phyloP scores from a whole-genome alignment of 2,888 invertebrate species.

The Ormyrus thymus region DNA sequence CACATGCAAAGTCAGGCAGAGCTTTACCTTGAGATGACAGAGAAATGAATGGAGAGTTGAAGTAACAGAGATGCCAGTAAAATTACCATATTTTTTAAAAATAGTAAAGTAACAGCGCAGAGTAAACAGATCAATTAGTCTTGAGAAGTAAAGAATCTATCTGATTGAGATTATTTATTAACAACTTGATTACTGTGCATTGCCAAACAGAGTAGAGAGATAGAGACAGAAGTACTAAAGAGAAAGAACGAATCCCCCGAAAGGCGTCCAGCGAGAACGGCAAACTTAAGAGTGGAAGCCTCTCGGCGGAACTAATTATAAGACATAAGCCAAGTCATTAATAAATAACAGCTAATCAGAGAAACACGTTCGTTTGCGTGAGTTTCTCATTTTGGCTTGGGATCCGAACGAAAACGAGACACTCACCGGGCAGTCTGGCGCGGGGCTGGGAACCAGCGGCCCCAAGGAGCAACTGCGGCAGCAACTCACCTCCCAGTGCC shows the following conservation, averaged over 20 bases:
- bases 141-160: conserved; percentile 11
- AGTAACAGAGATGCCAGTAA: conserved; percentile 38
- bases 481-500: conserved; percentile 81
- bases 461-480: conserved; percentile 77
- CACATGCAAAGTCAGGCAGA: conserved; percentile 39
- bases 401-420: conserved; percentile 42
- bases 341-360: conserved; percentile 43
- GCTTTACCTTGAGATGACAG: conserved; percentile 47
- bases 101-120: conserved; percentile 36
- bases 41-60: conserved; percentile 36
- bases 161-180: conserved; percentile 39
- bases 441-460: conserved; percentile 74
- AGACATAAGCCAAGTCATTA: conserved; percentile 25
- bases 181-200: conserved; percentile 27
- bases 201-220: neutral
- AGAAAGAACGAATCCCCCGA: conserved; percentile 16
- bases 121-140: conserved; percentile 33
- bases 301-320: conserved; percentile 10
- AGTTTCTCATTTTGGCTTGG: conserved; percentile 47
- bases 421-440: conserved; percentile 72
- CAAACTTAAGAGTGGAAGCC: neutral
- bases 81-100: conserved; percentile 25
- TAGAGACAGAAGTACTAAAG: neutral
- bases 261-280: neutral
- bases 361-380: conserved; percentile 25